Base-by-base conservation (phyloP, 2,888 invertebrate genomes). In the Linyphia triangularis region DNA sequence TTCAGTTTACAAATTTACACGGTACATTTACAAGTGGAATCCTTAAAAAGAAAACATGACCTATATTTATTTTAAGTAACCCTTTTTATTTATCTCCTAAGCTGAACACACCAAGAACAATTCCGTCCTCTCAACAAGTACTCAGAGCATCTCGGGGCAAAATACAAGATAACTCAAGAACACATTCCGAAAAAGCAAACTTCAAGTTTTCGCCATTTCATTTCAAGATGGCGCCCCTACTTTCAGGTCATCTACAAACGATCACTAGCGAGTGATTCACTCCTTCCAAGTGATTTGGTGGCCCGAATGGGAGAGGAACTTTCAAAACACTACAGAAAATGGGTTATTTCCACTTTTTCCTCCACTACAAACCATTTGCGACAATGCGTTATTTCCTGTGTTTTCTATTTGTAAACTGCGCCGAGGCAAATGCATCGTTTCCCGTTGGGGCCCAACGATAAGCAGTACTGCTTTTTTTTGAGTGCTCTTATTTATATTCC, bases 251-350 rank as follows among this genome's bases (percentile, higher is more conserved):
- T 51, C 51, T 70, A 51, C 33, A 81, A 82, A 37, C 82, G 72
- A 72, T 70, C 40, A 51, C 28, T 16, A 57, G 51, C 51, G n/a
- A 51, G 51, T 51, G 26, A 26, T 33, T n/a, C 51, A 81, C 57
- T 81, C 59, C 24, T 73, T 63, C 63, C 72, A 72, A 82, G 59
- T 43, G 72, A 82, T 82, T 82, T 82, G n/a, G n/a, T n/a, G n/a
- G n/a, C 82, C 40, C 72, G 30, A 61, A 72, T 40, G 40, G 6
- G 59, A 57, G n/a, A 70, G 63, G 26, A 67, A 30, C 19, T 59
- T 22, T 37, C 59, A 37, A 13, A 59, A 70, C 37, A 33, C 43
- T 81, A 9, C 2, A 30, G 79, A 81, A 75, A 67, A 67, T 67
- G 19, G 77, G 59, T 70, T 59, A 13, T 24, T 59, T 59, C 57